These are phyloP conservation scores for Bombycilla garrulus DNA, from an alignment of 2,113 vertebrate species.

Conservation along the genomic window DNA sequence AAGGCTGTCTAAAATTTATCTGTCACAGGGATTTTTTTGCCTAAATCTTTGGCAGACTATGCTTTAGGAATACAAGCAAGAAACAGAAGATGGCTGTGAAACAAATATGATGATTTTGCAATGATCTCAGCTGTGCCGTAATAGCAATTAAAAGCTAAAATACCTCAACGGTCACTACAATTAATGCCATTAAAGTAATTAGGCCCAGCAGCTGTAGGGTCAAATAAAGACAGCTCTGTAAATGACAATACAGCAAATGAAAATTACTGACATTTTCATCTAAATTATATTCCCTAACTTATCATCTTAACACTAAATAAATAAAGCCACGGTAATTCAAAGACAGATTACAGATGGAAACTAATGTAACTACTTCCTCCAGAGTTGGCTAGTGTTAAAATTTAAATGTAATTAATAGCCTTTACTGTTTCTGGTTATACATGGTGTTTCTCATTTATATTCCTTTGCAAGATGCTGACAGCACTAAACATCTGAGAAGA, in stretches of 20 bases:
- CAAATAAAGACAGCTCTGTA: conserved; percentile 77
- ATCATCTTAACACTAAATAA: conserved; percentile 76
- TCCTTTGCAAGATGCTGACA: conserved; percentile 73
- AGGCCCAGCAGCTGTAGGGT: conserved; percentile 77
- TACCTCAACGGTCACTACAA: conserved; percentile 73
- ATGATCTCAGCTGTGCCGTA: conserved; percentile 52
- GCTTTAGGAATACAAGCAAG: background rate
- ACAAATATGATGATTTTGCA: conserved; percentile 12
- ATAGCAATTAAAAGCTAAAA: conserved; percentile 61
- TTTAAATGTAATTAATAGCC: conserved; percentile 76
- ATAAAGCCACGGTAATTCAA: conserved; percentile 74
- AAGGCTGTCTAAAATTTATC: background rate
- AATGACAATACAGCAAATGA: conserved; percentile 70
- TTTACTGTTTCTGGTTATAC: conserved; percentile 72
- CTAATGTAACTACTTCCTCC: conserved; percentile 67
- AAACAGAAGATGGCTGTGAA: background rate
- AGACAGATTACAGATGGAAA: conserved; percentile 70
- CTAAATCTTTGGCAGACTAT: background rate
- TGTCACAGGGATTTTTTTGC: background rate
- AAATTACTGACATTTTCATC: conserved; percentile 78
- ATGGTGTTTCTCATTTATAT: conserved; percentile 74
- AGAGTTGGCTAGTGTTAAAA: conserved; percentile 68
- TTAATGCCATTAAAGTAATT: conserved; percentile 78
- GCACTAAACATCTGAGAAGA: conserved; percentile 65
- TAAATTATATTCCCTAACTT: conserved; percentile 77